Evolutionary conservation across 2,113 vertebrate species (phyloP).

Genomic region (Callospermophilus lateralis): DNA sequence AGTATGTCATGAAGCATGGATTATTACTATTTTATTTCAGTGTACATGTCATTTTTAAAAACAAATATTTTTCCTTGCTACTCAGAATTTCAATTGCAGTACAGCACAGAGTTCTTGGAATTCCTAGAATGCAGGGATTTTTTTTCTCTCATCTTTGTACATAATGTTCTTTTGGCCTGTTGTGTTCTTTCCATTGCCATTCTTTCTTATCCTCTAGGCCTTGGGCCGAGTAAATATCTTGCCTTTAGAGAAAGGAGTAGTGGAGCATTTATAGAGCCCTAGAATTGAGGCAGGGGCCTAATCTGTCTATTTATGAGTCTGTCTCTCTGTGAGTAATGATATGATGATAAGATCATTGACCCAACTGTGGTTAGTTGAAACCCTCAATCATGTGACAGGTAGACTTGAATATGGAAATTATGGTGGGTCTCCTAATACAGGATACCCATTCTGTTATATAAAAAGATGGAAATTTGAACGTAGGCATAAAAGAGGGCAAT

Average conservation of each 20-base stretch:
- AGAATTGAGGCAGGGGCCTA: not conserved
- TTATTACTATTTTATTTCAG: not conserved
- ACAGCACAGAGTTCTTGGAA: not conserved
- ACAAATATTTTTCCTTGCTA: not conserved
- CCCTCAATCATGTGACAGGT: not conserved
- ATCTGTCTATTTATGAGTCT: not conserved
- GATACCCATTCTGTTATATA: not conserved
- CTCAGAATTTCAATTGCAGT: not conserved
- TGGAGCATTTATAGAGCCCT: not conserved
- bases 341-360: not conserved
- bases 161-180: not conserved
- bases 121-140: slow-evolving; percentile 24
- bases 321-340: not conserved
- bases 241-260: not conserved
- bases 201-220: not conserved
- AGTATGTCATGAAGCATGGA: not conserved
- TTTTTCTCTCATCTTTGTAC: not conserved
- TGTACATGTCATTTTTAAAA: slow-evolving; percentile 1
- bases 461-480: not conserved
- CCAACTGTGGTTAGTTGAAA: not conserved
- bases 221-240: not conserved
- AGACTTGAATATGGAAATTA: slow-evolving; percentile 13
- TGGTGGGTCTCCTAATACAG: not conserved
- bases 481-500: not conserved
- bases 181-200: not conserved